Evolutionary conservation across 2,113 vertebrate species (phyloP), one percentile per base, ranked within the genome.

Genomic region (Brachionichthys hirsutus): DNA sequence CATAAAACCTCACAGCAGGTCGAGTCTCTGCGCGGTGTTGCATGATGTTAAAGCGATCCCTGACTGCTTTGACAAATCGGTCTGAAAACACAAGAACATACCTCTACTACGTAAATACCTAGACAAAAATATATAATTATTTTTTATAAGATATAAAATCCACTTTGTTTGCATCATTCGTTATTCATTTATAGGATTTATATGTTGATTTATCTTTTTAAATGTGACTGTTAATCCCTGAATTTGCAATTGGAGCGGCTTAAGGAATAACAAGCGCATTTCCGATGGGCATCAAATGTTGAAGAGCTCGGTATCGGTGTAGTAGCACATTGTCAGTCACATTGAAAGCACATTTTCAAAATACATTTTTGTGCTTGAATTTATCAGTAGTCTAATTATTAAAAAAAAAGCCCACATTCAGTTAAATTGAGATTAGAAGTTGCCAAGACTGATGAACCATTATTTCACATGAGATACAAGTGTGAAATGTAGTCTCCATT

Each of bases 101-200:
- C n/a, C n/a, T n/a, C n/a, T n/a, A n/a, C n/a, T n/a, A n/a, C n/a
- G n/a, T n/a, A n/a, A n/a, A n/a, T n/a, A n/a, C n/a, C n/a, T n/a
- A n/a, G n/a, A n/a, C n/a, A n/a, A n/a, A n/a, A n/a, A n/a, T n/a
- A n/a, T n/a, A n/a, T n/a, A n/a, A n/a, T n/a, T n/a, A n/a, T n/a
- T n/a, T n/a, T n/a, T n/a, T n/a, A n/a, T n/a, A n/a, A n/a, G n/a
- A n/a, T n/a, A n/a, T n/a, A n/a, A n/a, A n/a, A n/a, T n/a, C n/a
- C n/a, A n/a, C n/a, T n/a, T n/a, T n/a, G 18, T n/a, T n/a, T 12
- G 19, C 40, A 43, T 36, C 54, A 81, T 88, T 59, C 55, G 85
- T 88, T 78, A 85, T 84, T 89, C 34, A 87, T 82, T 59, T 34
- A 0, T 67, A 40, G 74, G 51, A 78, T 87, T 87, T 66, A 77